Evolutionary conservation across 1,140 invertebrate genomes (phyloP), one percentile per base, ranked within the genome.

Genomic region (Caligus rogercresseyi): DNA sequence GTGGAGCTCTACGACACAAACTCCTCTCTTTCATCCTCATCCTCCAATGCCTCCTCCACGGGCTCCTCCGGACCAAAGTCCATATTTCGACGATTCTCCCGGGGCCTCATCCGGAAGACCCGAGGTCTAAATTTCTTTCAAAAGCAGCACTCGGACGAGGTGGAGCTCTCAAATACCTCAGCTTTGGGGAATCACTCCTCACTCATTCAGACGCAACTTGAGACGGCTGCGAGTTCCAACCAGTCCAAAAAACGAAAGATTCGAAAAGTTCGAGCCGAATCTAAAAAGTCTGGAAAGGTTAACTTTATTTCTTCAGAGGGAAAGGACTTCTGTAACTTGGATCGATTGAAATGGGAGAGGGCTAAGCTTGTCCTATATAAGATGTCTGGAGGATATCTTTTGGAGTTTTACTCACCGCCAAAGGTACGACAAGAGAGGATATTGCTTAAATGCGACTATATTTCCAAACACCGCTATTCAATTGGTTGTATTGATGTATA

Each of bases 381-480:
- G 74, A 89, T 87, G 2, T 87, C 86, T 52, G 87, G 87, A 21
- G 90, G 89, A 25, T 92, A 90, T 69, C 89, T 94, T 83, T 73
- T 96, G 25, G 91, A 95, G 71, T 94, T 96, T 76, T 97, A 93
- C 74, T 87, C 88, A 16, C 91, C 92, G 20, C 89, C 89, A 3
- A 96, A 94, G 78, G 85, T 79, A 70, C 67, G 69, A 51, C n/a
- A 19, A n/a, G n/a, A n/a, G n/a, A n/a, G n/a, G n/a, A n/a, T n/a
- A n/a, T n/a, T n/a, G n/a, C n/a, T n/a, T n/a, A n/a, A n/a, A n/a
- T n/a, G n/a, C n/a, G n/a, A n/a, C n/a, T n/a, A n/a, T n/a, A n/a
- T n/a, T n/a, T n/a, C n/a, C n/a, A n/a, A n/a, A n/a, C n/a, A n/a
- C n/a, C n/a, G n/a, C n/a, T n/a, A n/a, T n/a, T n/a, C n/a, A n/a